Conservation (phyloP, 2,888 invertebrate species). For the Netelia fuscicornis region DNA sequence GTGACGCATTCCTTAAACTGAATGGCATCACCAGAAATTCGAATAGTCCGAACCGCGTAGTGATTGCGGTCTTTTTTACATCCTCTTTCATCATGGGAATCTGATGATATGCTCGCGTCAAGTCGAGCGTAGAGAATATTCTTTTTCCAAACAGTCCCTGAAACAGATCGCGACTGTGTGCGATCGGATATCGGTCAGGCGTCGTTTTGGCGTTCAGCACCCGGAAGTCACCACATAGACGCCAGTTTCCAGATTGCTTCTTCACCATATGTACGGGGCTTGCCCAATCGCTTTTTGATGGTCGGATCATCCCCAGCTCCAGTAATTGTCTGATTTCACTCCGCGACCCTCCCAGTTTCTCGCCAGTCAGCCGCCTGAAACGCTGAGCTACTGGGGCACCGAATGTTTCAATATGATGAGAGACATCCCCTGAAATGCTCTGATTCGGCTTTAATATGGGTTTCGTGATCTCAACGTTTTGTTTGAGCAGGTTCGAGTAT, state of each 20-base stretch:
- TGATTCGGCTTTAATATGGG: too few relatives aligned
- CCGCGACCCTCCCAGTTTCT: too few relatives aligned
- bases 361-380: too few relatives aligned
- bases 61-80: constrained; percentile 56
- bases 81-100: constrained; percentile 70
- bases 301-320: constrained; percentile 81
- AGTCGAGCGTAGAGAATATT: constrained; percentile 70
- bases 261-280: constrained; percentile 79
- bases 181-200: constrained; percentile 76
- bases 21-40: constrained; percentile 78
- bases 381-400: too few relatives aligned
- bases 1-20: constrained; percentile 77
- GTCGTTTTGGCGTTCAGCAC: constrained; percentile 73
- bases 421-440: too few relatives aligned
- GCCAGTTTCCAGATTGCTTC: constrained; percentile 71
- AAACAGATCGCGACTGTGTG: constrained; percentile 73
- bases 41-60: constrained; percentile 76
- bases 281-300: constrained; percentile 81
- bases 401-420: too few relatives aligned
- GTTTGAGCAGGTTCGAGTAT: too few relatives aligned
- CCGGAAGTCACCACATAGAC: constrained; percentile 75
- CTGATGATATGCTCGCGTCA: constrained; percentile 72
- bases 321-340: constrained; percentile 74
- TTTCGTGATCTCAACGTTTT: constrained; percentile 36
- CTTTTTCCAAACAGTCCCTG: constrained; percentile 65